phyloP scores from a whole-genome alignment of 35 echinoderm and acorn worm species.

The Heliocidaris erythrogramma region DNA sequence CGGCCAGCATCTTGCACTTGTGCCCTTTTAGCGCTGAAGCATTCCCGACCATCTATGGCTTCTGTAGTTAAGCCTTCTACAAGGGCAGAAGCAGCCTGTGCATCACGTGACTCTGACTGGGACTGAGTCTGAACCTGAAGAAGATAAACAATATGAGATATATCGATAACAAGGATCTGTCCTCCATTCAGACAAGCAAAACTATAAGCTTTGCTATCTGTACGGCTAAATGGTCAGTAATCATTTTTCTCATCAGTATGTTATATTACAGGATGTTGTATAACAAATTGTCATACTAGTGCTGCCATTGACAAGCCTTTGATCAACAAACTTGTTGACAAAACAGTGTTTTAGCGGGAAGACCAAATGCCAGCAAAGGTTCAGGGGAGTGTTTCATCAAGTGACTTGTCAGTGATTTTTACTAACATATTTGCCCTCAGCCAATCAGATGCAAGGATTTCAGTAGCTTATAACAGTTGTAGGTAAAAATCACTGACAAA shows the following conservation, averaged over 20 bases:
- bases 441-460: too few species aligned
- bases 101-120: neutral
- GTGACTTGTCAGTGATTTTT: too few species aligned
- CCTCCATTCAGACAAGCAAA: neutral
- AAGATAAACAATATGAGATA: neutral
- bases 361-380: too few species aligned
- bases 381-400: too few species aligned
- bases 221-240: neutral
- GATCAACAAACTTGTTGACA: neutral
- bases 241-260: neutral
- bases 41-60: constrained; percentile 42
- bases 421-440: too few species aligned
- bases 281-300: too few species aligned
- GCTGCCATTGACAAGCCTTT: neutral
- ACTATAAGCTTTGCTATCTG: neutral
- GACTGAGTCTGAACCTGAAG: constrained; percentile 50
- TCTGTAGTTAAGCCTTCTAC: constrained; percentile 4
- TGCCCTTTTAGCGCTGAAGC: constrained; percentile 56
- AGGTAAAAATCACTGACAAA: too few species aligned
- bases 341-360: too few species aligned
- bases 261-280: too few species aligned
- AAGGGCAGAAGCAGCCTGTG: neutral
- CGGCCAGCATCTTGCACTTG: constrained; percentile 70
- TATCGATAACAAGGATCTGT: neutral
- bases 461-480: too few species aligned